Conservation (phyloP, 2,888 invertebrate genomes). For the Coelinius sp. region DNA sequence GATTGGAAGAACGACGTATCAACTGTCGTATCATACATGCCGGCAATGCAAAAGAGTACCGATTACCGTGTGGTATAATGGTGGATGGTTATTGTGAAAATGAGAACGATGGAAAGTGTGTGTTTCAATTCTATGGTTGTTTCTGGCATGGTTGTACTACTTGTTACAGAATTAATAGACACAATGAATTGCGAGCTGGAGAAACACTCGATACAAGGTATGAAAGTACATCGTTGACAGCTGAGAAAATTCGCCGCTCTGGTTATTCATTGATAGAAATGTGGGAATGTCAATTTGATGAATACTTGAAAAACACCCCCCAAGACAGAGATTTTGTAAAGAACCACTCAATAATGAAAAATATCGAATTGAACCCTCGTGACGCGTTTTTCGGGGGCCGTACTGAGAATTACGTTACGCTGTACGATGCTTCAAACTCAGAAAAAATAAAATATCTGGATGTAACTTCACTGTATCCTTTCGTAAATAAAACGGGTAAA, state of each 20-base stretch:
- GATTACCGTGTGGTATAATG: neutral
- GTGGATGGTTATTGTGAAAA: constrained; percentile 38
- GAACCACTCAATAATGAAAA: no score
- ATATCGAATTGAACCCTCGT: no score
- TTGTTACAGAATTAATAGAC: neutral
- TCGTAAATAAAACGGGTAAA: no score
- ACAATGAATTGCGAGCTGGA: neutral
- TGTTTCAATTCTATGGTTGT: constrained; percentile 39
- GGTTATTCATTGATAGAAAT: constrained; percentile 31
- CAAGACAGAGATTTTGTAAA: neutral
- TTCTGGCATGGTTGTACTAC: no score
- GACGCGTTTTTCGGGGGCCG: no score
- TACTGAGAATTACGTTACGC: no score
- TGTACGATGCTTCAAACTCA: no score
- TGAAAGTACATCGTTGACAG: no score
- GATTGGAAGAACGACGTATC: neutral
- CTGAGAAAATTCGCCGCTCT: neutral
- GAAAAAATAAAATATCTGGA: no score
- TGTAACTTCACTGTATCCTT: no score
- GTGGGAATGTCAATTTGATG: constrained; percentile 42
- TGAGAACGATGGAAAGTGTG: neutral
- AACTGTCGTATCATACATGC: neutral
- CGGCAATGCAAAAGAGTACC: neutral
- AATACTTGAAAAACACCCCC: neutral
- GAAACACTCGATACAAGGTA: neutral